Conservation (phyloP, 37 sponge, comb jelly and placozoan species). For the Spongilla lacustris region DNA sequence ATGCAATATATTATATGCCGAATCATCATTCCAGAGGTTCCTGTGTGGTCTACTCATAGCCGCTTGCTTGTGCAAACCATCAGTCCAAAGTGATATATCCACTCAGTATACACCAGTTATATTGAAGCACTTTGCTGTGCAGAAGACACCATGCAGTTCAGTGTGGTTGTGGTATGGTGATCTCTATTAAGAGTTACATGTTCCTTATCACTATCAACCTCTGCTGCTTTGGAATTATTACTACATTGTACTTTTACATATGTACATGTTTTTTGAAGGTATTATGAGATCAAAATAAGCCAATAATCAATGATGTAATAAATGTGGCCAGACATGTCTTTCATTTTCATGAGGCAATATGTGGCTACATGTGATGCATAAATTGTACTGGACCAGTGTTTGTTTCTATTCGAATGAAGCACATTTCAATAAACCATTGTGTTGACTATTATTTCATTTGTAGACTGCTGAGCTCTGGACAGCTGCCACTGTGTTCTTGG, state of each 20-base stretch:
- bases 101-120: conserved; percentile 29
- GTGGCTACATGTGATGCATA: no score
- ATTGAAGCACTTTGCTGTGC: conserved; percentile 51
- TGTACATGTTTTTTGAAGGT: not conserved
- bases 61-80: not conserved
- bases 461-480: not conserved
- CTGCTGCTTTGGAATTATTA: no score
- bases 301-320: no score
- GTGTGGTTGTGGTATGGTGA: not conserved
- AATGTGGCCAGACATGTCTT: no score
- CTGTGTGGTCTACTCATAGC: not conserved
- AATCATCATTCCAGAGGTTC: not conserved
- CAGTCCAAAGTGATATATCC: not conserved
- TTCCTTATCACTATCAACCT: not conserved
- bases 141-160: conserved; percentile 21
- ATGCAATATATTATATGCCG: no score
- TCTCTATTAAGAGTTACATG: not conserved
- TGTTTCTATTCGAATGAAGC: no score
- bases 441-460: no score
- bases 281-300: no score
- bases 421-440: not conserved
- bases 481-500: conserved; percentile 9
- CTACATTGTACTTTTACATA: not conserved
- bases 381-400: no score
- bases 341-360: no score